Base-by-base conservation (phyloP, 2,113 vertebrate genomes). In the Coregonus clupeaformis region DNA sequence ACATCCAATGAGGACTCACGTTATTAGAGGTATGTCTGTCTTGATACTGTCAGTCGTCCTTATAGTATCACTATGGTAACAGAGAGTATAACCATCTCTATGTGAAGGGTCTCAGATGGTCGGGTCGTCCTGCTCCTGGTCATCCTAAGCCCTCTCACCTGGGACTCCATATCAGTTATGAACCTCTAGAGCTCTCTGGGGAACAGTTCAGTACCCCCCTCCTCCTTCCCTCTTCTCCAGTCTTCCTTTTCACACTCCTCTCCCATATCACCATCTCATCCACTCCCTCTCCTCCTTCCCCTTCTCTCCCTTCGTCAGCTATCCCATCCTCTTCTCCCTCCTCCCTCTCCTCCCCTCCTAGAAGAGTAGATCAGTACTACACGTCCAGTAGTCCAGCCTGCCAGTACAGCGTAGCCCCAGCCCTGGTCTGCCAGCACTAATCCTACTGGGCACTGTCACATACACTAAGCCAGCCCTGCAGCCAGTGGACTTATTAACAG, bases 401-500 rank as follows among this genome's bases (percentile, higher is more conserved):
- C 20, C 65, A 36, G 18, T 42, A 22, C 29, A 36, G 9, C 27
- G 63, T 52, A 69, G 75, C 68, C 29, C 27, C 79, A 70, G 78
- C 72, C 60, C 52, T 5, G 11, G 49, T 72, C 74, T 45, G 76
- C 18, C 75, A 25, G 45, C 64, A 52, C 83, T 82, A 85, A 71
- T 87, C 77, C 71, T 63, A 77, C 57, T 70, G 55, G 81, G 80
- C 79, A 73, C 68, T 71, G 82, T 85, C 85, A 85, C 77, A 86
- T 77, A 78, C 69, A 86, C 78, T 74, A 77, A 85, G 74, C 75
- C 79, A 73, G 36, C 60, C 9, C 32, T 52, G 49, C 14, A 52
- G 49, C 49, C 49, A 52, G 72, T 75, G 71, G 71, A 84, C 80
- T 72, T 84, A 42, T 42, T 36, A 82, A 84, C 55, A 71, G 30